Conservation (phyloP, 2,797 vertebrate genomes). For the Micrastur ruficollis region DNA sequence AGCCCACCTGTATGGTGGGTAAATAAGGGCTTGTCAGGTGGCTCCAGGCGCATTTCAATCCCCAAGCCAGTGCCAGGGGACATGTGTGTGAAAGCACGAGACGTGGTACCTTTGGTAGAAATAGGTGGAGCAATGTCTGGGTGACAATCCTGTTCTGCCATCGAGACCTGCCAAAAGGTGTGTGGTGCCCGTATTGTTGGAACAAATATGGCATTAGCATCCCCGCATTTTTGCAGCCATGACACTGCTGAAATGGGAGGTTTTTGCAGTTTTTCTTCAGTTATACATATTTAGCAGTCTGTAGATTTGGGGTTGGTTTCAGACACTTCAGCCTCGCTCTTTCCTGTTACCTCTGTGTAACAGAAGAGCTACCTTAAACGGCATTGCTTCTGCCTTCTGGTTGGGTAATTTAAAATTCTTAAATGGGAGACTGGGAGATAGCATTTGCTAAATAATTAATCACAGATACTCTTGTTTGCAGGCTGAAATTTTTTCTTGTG, state of each 20-base stretch:
- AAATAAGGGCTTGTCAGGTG: neutral
- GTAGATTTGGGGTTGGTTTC: neutral
- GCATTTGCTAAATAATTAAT: slow-evolving; percentile 45
- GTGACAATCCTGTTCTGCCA: neutral
- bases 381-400: neutral
- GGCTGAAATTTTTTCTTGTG: neutral
- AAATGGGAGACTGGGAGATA: neutral
- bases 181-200: neutral
- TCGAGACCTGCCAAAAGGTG: neutral
- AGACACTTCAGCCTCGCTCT: neutral
- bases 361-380: neutral
- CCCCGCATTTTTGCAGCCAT: neutral
- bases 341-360: neutral
- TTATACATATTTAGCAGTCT: neutral
- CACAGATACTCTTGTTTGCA: neutral
- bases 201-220: neutral
- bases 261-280: neutral
- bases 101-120: neutral
- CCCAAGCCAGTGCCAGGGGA: neutral
- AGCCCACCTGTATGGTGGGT: neutral
- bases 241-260: neutral
- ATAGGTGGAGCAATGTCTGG: neutral
- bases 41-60: neutral
- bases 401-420: slow-evolving; percentile 31
- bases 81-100: neutral